These are phyloP conservation scores for Adelognathus sp. DNA, from an alignment of 2,888 invertebrate species.

Conservation along the genomic window DNA sequence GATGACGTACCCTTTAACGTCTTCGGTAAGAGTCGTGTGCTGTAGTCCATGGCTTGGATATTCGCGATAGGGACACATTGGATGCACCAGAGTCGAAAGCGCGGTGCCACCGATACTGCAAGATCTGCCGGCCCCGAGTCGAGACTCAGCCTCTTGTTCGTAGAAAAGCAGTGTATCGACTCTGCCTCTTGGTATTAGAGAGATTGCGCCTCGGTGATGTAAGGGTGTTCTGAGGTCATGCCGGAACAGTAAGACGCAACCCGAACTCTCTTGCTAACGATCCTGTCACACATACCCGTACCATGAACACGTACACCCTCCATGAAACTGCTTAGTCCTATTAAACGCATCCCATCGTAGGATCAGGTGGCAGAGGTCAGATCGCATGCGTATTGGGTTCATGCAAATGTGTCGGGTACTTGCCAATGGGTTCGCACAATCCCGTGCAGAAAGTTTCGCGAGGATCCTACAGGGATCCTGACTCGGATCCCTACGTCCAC, in stretches of 20 bases:
- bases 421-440: neutral
- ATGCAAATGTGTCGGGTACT: conserved; percentile 2
- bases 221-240: conserved; percentile 51
- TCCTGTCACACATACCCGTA: conserved; percentile 8
- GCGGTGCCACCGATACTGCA: too few species aligned
- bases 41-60: neutral
- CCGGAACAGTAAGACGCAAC: conserved; percentile 67
- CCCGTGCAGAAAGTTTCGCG: too few species aligned
- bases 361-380: conserved; percentile 24
- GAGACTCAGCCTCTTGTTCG: neutral
- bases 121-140: neutral
- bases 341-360: conserved; percentile 28
- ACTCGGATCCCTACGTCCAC: neutral
- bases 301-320: conserved; percentile 28
- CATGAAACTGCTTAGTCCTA: conserved; percentile 18
- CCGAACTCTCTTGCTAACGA: conserved; percentile 64
- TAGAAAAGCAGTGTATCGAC: conserved; percentile 52
- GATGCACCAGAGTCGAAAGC: conserved; percentile 17
- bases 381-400: conserved; percentile 7
- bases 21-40: conserved; percentile 12
- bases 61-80: neutral
- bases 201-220: conserved; percentile 57
- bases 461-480: neutral
- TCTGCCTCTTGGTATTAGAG: conserved; percentile 53
- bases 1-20: neutral